Conservation (phyloP, 2,888 invertebrate genomes). For the Epinotia ramella region DNA sequence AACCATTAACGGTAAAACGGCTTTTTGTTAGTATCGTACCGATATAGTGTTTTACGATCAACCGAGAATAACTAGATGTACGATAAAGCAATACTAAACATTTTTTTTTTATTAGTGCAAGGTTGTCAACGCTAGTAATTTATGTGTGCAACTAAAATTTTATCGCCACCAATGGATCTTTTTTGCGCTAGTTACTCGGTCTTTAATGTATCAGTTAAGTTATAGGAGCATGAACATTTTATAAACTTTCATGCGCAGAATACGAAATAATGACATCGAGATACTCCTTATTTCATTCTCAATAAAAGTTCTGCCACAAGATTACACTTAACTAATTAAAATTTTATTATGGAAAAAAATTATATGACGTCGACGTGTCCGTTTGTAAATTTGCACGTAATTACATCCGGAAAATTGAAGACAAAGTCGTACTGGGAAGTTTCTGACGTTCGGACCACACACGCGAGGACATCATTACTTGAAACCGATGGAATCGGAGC, state of each 20-base stretch:
- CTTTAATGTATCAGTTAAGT: conserved; percentile 34
- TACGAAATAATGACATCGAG: conserved; percentile 1
- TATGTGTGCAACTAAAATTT: conserved; percentile 35
- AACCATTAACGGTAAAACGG: conserved; percentile 74
- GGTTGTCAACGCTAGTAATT: conserved; percentile 32
- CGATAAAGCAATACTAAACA: conserved; percentile 52
- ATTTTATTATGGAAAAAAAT: conserved; percentile 36
- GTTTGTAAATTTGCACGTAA: conserved; percentile 50
- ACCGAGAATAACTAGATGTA: conserved; percentile 58
- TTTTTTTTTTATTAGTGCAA: conserved; percentile 37
- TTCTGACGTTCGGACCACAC: conserved; percentile 65
- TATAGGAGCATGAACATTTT: conserved; percentile 18
- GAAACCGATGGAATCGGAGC: conserved; percentile 58
- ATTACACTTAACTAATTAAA: conserved; percentile 27
- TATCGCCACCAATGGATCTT: conserved; percentile 28
- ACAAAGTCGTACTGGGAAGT: conserved; percentile 59
- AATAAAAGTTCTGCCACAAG: conserved; percentile 17
- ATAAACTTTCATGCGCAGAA: conserved; percentile 14
- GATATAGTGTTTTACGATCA: conserved; percentile 60
- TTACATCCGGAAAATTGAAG: conserved; percentile 62
- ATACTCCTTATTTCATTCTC: background rate
- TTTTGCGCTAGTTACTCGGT: conserved; percentile 15
- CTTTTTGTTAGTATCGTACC: conserved; percentile 70
- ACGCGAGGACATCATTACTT: conserved; percentile 69
- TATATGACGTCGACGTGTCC: conserved; percentile 19